Conservation (phyloP, 1,140 invertebrate genomes). For the Acromyrmex charruanus region DNA sequence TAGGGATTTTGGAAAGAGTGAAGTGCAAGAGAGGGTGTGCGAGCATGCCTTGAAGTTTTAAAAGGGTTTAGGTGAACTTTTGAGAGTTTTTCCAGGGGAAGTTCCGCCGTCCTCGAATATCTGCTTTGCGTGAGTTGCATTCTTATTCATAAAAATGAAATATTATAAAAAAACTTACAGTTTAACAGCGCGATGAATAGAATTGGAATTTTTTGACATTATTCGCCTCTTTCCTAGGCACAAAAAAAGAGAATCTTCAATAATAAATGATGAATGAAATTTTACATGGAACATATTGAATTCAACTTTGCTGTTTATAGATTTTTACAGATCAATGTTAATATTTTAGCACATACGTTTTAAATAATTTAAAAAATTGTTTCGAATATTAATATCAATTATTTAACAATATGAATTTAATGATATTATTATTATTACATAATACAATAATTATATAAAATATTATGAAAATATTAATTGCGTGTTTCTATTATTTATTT, state of each 20-base stretch:
- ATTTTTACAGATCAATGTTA: conserved; percentile 15
- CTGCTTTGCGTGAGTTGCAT: conserved; percentile 55
- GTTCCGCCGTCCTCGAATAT: conserved; percentile 37
- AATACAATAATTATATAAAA: background rate
- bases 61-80: conserved; percentile 60
- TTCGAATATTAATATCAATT: background rate
- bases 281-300: background rate
- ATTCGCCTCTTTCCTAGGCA: background rate
- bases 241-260: conserved; percentile 1
- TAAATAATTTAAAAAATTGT: background rate
- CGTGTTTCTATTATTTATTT: too few species aligned
- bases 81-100: conserved; percentile 31
- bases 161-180: conserved; percentile 44
- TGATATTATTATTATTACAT: background rate
- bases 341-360: conserved; percentile 12
- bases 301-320: background rate
- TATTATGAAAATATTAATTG: too few species aligned
- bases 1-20: conserved; percentile 39
- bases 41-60: conserved; percentile 49
- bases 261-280: background rate
- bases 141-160: conserved; percentile 61
- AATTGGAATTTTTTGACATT: conserved; percentile 46
- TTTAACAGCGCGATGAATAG: conserved; percentile 22
- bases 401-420: background rate
- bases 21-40: conserved; percentile 5